These are phyloP conservation scores for Copsychus sechellarum DNA, from an alignment of 2,113 vertebrate species.

Conservation along the genomic window DNA sequence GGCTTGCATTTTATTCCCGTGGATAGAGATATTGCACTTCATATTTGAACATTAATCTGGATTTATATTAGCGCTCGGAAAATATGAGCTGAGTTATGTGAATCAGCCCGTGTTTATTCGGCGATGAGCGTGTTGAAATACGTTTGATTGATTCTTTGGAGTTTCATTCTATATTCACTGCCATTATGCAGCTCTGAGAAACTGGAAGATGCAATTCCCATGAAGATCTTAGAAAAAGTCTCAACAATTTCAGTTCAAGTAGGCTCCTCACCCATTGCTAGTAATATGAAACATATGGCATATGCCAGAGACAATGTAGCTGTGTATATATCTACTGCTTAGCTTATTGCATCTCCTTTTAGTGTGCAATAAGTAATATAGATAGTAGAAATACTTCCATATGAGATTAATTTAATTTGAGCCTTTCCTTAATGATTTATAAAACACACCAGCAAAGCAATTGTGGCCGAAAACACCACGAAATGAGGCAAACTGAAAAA, in stretches of 20 bases:
- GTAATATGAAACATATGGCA: conserved; percentile 17
- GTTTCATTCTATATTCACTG: not conserved
- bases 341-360: conserved; percentile 10
- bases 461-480: not conserved
- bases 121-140: not conserved
- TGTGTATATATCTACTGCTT: not conserved
- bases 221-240: conserved; percentile 17
- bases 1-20: not conserved
- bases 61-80: conserved; percentile 35
- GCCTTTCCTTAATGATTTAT: not conserved
- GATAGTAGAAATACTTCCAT: not conserved
- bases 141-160: conserved; percentile 35
- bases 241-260: not conserved
- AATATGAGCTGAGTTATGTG: not conserved
- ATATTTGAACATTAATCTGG: conserved; percentile 36
- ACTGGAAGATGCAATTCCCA: not conserved
- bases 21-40: not conserved
- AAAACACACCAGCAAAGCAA: not conserved
- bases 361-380: not conserved
- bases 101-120: conserved; percentile 17
- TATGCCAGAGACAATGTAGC: not conserved
- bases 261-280: not conserved
- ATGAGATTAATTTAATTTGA: not conserved
- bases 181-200: conserved; percentile 9
- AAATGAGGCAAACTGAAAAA: not conserved